Evolutionary conservation across 2,113 vertebrate genomes (phyloP).

Genomic region (Periophthalmus modestus): DNA sequence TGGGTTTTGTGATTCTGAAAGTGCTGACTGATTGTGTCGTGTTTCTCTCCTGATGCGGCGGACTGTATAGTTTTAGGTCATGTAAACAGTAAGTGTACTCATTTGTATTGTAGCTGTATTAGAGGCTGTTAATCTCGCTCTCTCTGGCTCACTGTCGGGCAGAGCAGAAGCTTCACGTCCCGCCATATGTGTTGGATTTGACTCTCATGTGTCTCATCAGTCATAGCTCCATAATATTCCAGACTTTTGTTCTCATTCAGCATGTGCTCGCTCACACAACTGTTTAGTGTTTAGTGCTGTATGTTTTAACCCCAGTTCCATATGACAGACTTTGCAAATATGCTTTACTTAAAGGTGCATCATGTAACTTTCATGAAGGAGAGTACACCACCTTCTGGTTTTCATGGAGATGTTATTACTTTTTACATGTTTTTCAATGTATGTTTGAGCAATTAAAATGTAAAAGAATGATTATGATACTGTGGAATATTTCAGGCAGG

Average conservation of each 20-base stretch:
- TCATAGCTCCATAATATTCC: conserved; percentile 21
- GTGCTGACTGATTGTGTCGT: conserved; percentile 61
- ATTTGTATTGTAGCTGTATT: conserved; percentile 32
- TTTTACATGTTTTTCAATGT: no score
- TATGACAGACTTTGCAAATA: background rate
- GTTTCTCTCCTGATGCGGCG: conserved; percentile 61
- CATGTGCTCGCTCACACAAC: background rate
- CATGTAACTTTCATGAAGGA: no score
- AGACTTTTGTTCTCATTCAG: background rate
- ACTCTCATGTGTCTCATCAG: conserved; percentile 45
- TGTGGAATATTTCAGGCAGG: no score
- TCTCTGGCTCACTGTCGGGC: conserved; percentile 13
- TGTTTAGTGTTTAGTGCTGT: conserved; percentile 8
- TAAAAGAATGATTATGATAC: no score
- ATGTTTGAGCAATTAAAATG: no score
- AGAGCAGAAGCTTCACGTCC: conserved; percentile 20
- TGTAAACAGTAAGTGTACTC: conserved; percentile 78
- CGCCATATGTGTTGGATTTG: conserved; percentile 31
- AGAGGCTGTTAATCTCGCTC: conserved; percentile 20
- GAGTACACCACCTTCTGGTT: no score
- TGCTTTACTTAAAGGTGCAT: no score
- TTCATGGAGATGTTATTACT: no score
- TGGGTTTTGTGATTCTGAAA: conserved; percentile 17
- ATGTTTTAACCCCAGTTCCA: background rate
- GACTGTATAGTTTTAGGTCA: conserved; percentile 75